Evolutionary conservation across 2,888 invertebrate species (phyloP), one percentile per base, ranked within the genome.

Genomic region (Sphinx pinastri): DNA sequence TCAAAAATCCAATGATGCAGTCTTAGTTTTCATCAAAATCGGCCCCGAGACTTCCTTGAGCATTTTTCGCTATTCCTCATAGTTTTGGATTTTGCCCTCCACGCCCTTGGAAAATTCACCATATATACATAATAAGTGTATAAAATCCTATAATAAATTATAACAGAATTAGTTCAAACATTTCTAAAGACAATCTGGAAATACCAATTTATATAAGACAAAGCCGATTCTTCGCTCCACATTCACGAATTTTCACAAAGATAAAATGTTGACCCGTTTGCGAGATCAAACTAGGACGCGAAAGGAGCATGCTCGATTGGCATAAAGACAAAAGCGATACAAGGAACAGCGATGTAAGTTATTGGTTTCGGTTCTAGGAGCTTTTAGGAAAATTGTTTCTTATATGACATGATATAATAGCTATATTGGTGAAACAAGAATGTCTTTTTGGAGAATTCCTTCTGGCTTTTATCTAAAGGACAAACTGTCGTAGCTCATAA

Each of bases 321-420:
- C 63, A 63, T 63, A 63, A 63, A 63, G 63, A 63, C 49, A 63
- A 63, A 63, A 63, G 63, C 47, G 49, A 63, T 63, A 63, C 49
- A 47, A 47, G 63, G 31, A 31, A 31, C 49, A 16, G 47, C 11
- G 63, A 63, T 47, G 12, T 13, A 7, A 19, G 49, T 19, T 63
- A 63, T 63, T 55, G 55, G 55, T 54, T 54, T 16, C 12, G 16
- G 16, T 49, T 49, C 47, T 63, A 63, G 19, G 19, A 16, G 63
- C 63, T 19, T 63, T 13, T 16, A 47, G 45, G 4, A 45, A 47
- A 60, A 47, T 47, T 16, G 38, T n/a, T 60, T 60, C 55, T 19
- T 55, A 11, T 55, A 55, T 10, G n/a, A 54, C 54, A 54, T 16
- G 54, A 54, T 54, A 54, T 5, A 52, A 52, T 54, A 16, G 54